phyloP scores from a whole-genome alignment of 1,140 invertebrate genomes.

The Cyrtorhinus lividipennis region DNA sequence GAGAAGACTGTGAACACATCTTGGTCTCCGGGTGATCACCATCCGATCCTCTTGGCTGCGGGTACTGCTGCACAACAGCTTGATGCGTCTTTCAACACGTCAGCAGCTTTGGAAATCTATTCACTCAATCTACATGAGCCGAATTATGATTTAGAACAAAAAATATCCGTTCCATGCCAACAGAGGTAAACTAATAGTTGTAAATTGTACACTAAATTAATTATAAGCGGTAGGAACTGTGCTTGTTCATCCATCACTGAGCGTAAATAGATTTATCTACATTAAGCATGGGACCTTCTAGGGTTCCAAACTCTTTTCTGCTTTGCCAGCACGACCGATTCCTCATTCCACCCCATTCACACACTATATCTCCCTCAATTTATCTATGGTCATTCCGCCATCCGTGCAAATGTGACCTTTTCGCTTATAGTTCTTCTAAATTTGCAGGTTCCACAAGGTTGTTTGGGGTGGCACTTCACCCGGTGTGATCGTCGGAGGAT shows the following conservation, averaged over 20 bases:
- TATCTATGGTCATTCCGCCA: no score
- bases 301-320: no score
- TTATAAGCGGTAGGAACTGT: no score
- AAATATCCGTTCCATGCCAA: constrained; percentile 49
- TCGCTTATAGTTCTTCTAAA: constrained; percentile 18
- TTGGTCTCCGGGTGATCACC: constrained; percentile 72
- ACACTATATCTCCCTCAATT: no score
- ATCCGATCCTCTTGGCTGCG: constrained; percentile 70
- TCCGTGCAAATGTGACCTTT: no score
- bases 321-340: no score
- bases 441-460: constrained; percentile 73
- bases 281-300: no score
- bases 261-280: no score
- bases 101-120: constrained; percentile 67
- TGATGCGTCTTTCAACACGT: constrained; percentile 74
- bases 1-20: constrained; percentile 83
- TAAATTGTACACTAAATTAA: background rate
- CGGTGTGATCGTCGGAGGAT: constrained; percentile 75
- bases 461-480: constrained; percentile 61
- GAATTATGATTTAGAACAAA: constrained; percentile 57
- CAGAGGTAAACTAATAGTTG: no score
- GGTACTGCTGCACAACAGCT: constrained; percentile 91
- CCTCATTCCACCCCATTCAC: no score
- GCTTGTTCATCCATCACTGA: no score
- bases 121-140: constrained; percentile 65